phyloP scores from a whole-genome alignment of 2,113 vertebrate species.

The Catharus bicknelli region DNA sequence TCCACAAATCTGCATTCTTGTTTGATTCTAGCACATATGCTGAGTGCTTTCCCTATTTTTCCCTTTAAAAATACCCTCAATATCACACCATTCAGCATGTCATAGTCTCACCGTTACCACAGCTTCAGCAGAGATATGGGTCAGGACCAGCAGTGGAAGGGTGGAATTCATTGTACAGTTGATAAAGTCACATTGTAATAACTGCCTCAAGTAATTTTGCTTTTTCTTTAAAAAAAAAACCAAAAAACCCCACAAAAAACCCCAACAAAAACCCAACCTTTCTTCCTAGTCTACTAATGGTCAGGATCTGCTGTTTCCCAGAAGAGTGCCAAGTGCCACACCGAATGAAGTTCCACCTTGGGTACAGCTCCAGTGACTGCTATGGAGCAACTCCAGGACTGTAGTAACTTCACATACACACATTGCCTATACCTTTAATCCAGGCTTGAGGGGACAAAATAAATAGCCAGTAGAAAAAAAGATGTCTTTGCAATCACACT shows the following conservation, averaged over 20 bases:
- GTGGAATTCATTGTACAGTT: neutral
- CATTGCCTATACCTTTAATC: neutral
- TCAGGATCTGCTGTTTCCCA: constrained; percentile 28
- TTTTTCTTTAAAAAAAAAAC: neutral
- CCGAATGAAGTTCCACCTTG: neutral
- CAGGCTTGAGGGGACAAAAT: neutral
- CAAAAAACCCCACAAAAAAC: neutral
- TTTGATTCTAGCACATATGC: neutral
- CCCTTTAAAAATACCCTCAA: constrained; percentile 16
- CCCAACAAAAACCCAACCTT: neutral
- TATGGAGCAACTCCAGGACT: neutral
- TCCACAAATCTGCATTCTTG: neutral
- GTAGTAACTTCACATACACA: neutral
- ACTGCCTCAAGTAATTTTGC: constrained; percentile 5
- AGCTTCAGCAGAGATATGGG: constrained; percentile 14
- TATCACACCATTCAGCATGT: constrained; percentile 38
- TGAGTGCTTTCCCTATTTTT: neutral
- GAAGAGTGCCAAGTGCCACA: neutral
- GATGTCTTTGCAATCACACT: neutral
- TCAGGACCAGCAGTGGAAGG: neutral
- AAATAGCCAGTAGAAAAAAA: neutral
- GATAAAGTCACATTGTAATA: neutral
- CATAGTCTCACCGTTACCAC: constrained; percentile 35
- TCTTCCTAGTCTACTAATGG: neutral
- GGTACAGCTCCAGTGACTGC: neutral